Evolutionary conservation across 2,888 invertebrate species (phyloP).

Genomic region (Dilophus febrilis): DNA sequence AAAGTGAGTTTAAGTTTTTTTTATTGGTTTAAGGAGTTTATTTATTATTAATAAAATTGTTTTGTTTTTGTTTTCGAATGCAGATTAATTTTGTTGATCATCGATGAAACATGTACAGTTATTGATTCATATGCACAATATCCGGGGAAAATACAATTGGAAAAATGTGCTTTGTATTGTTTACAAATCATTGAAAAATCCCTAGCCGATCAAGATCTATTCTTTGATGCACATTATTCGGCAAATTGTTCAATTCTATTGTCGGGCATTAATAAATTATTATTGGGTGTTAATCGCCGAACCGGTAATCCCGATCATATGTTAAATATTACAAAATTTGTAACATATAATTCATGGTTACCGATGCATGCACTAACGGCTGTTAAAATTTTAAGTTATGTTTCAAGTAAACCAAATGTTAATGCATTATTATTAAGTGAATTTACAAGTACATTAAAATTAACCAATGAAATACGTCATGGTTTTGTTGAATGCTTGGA

Average conservation of each 20-base stretch:
- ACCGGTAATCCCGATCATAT: constrained; percentile 64
- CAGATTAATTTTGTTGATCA: constrained; percentile 46
- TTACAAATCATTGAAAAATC: constrained; percentile 60
- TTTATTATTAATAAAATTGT: no score
- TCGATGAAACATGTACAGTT: constrained; percentile 58
- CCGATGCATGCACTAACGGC: constrained; percentile 50
- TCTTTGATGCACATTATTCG: constrained; percentile 46
- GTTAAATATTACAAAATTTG: constrained; percentile 56
- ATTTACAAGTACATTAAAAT: constrained; percentile 44
- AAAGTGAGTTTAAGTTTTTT: constrained; percentile 2
- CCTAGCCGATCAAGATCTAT: constrained; percentile 51
- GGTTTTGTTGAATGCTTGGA: constrained; percentile 84
- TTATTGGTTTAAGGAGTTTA: neutral
- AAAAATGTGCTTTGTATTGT: constrained; percentile 50
- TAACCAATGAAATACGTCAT: constrained; percentile 44
- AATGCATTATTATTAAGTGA: constrained; percentile 56
- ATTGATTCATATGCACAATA: constrained; percentile 53
- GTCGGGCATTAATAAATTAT: constrained; percentile 61
- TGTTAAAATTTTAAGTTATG: constrained; percentile 49
- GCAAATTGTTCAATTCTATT: constrained; percentile 49
- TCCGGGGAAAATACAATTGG: constrained; percentile 48
- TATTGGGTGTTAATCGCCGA: constrained; percentile 60
- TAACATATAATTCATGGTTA: constrained; percentile 48
- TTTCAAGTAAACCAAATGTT: constrained; percentile 45
- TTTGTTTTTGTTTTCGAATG: no score